phyloP scores from a whole-genome alignment of 2,113 vertebrate species.

The Drymodes brunneopygia region DNA sequence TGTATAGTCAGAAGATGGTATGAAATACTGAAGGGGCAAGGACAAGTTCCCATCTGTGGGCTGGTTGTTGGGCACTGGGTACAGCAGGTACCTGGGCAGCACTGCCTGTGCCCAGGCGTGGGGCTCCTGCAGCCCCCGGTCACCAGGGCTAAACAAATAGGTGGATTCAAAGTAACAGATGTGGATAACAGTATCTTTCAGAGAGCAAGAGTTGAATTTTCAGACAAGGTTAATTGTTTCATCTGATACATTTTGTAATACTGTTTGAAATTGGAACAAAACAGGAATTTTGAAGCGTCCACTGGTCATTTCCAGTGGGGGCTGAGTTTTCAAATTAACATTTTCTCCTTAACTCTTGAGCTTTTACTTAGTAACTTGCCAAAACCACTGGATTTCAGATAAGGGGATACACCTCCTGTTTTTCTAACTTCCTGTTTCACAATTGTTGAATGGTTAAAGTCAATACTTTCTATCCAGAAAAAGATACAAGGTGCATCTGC shows the following conservation, averaged over 20 bases:
- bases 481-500: neutral
- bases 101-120: fast-evolving
- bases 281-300: neutral
- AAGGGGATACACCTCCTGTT: neutral
- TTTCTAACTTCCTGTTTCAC: neutral
- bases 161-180: neutral
- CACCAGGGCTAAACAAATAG: neutral
- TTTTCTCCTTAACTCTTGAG: neutral
- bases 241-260: neutral
- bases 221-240: neutral
- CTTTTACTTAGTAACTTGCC: neutral
- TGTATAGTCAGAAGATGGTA: neutral
- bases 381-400: neutral
- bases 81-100: too few relatives aligned
- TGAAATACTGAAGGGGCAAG: neutral
- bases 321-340: neutral
- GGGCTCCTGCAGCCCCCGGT: neutral
- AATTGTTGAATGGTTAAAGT: neutral
- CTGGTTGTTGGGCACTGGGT: neutral
- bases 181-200: neutral
- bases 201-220: neutral
- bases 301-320: neutral
- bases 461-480: neutral
- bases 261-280: neutral
- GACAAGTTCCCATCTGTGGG: neutral